These are phyloP conservation scores for Penaeus chinensis DNA, from an alignment of 1,140 invertebrate genomes.

Conservation along the genomic window DNA sequence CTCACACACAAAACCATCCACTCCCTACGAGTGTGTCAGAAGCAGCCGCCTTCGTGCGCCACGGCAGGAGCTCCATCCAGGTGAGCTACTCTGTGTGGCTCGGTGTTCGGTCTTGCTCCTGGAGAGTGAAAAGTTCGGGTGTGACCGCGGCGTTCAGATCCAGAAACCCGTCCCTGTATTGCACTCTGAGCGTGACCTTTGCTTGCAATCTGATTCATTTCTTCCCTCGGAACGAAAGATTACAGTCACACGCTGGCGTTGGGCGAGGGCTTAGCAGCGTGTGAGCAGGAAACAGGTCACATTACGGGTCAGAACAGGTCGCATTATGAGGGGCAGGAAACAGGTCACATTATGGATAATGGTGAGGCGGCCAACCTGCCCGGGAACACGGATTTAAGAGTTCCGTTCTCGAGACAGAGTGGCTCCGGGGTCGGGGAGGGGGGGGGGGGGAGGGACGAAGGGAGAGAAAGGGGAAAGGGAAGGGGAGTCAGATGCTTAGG, in stretches of 20 bases:
- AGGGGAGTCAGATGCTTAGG: not conserved
- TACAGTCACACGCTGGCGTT: not conserved
- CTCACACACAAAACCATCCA: no score
- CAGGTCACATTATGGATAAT: conserved; percentile 53
- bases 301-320: conserved; percentile 43
- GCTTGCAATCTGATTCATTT: no score
- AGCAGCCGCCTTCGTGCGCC: no score
- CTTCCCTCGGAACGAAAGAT: not conserved
- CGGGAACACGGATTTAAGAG: conserved; percentile 47
- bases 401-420: conserved; percentile 41
- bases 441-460: not conserved
- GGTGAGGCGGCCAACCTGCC: conserved; percentile 26
- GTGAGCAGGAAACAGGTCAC: conserved; percentile 45
- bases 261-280: not conserved
- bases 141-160: no score
- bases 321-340: conserved; percentile 26
- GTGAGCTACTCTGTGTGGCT: no score
- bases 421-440: not conserved
- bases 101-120: no score
- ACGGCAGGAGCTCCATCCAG: no score
- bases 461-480: not conserved
- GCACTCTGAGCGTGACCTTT: no score
- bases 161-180: no score
- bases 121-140: no score
- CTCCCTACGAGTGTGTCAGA: no score